Conservation (phyloP, 2,113 vertebrate species). For the Pluvialis apricaria region DNA sequence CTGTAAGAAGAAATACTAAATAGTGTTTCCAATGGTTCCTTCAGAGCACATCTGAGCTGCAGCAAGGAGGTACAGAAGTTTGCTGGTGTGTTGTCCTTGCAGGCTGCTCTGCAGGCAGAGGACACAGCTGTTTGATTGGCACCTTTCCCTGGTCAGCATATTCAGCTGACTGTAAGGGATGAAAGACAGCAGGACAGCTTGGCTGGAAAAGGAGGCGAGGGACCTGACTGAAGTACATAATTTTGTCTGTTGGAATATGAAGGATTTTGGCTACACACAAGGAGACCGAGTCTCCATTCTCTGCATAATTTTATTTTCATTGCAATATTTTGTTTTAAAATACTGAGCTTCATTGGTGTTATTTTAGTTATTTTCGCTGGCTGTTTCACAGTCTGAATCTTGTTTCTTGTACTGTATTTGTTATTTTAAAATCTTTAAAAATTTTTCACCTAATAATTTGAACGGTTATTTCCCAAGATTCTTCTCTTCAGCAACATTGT, state of each 20-base stretch:
- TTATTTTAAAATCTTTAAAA: neutral
- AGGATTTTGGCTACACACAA: neutral
- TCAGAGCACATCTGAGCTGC: neutral
- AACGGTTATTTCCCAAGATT: neutral
- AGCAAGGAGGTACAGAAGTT: neutral
- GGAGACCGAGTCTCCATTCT: neutral
- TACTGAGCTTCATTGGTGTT: neutral
- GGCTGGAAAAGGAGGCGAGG: neutral
- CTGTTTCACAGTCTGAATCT: neutral
- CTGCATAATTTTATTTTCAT: neutral
- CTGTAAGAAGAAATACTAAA: neutral
- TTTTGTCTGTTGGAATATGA: neutral
- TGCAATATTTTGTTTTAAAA: neutral
- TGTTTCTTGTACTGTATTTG: neutral
- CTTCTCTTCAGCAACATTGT: neutral
- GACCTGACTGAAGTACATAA: neutral
- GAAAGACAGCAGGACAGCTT: neutral
- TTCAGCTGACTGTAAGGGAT: neutral
- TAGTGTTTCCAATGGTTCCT: accelerated
- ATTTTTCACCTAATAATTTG: neutral
- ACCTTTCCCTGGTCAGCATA: neutral
- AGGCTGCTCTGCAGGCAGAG: neutral
- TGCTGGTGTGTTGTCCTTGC: neutral
- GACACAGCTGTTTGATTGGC: neutral
- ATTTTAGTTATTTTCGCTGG: neutral